Base-by-base conservation (phyloP, 1,140 invertebrate species). In the Drosophila cardini region DNA sequence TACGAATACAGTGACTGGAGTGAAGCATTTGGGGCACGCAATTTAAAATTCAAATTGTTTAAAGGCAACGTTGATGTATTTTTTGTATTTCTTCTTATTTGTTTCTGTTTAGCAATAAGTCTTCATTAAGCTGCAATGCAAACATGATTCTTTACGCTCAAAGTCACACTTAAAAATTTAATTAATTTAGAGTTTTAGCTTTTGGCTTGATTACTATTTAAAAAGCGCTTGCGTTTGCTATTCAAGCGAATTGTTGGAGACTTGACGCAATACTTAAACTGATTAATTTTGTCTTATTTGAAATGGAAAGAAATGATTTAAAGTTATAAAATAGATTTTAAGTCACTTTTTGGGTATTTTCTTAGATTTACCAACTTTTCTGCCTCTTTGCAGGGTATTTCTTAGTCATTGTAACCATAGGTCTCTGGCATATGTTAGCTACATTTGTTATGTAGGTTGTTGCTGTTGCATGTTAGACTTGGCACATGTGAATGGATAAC, bases 11-110 rank as follows among this genome's bases (percentile, higher is more conserved):
- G 38, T 8, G 18, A 46, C 15, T 26, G 15, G 13, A 9, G 50
- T 7, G 8, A 18, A 10, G 9, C 13, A 10, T 4, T 15, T 26
- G 48, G 26, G 13, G 40, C 18, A 38, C 6, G 55, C 48, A 68
- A 69, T 73, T 61, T 72, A 57, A 72, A 65, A 72, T 67, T 56
- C 62, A 65, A 58, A 56, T 72, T 65, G 45, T 52, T 50, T 48
- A 48, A 50, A 52, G n/a, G 10, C 60, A 48, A 45, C 21, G 21
- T 26, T 26, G 21, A 26, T 26, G 21, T 26, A 26, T 34, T 61
- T 61, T 30, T 36, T n/a, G 34, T 50, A 48, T 38, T 65, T 46
- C 40, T 62, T 11, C 9, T 18, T 38, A 38, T 36, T 11, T 46
- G n/a, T 30, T 10, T 18, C 10, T 10, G 36, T 13, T 13, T 40